Evolutionary conservation across 2,888 invertebrate genomes (phyloP), one percentile per base, ranked within the genome.

Genomic region (Oscheius onirici): DNA sequence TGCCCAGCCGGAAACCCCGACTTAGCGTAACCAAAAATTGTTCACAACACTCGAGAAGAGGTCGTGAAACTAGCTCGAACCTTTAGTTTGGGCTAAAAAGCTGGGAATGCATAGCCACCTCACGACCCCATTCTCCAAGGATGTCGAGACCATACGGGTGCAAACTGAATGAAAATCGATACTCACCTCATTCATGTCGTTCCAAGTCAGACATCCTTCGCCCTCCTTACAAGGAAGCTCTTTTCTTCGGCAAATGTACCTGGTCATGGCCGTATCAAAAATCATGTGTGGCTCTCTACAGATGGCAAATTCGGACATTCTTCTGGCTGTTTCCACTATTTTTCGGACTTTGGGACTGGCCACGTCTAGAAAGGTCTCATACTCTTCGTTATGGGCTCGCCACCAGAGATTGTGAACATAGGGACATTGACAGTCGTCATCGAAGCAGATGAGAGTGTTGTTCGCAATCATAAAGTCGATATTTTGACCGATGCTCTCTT

Each of bases 211-310:
- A 43, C 74, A 74, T 28, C 52, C 61, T 8, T 51, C 34, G 3
- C 34, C 26, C n/a, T 34, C 57, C 6, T 54, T 41, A 43, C 74
- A 74, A 13, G 74, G 74, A 2, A 74, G 67, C 20, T 57, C 55
- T 40, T 13, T 13, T 15, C 71, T 61, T 28, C 74, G 68, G 57
- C 74, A 74, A 0, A 71, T 41, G 40, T 71, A 69, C 41, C 58
- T 58, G 20, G 58, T 58, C 58, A 58, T 11, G 20, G 58, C 58
- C 5, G 43, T 58, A 41, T 58, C 58, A 5, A 58, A 17, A 6
- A 58, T 22, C 22, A 40, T 40, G 5, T 20, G 40, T 5, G 41
- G 41, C 17, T 17, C 17, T 2, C 41, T 40, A 20, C 17, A 58
- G 17, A n/a, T 41, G 10, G 22, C 40, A 20, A 58, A 58, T 22